phyloP scores from a whole-genome alignment of 2,888 invertebrate species.

The Hipparchia semele region DNA sequence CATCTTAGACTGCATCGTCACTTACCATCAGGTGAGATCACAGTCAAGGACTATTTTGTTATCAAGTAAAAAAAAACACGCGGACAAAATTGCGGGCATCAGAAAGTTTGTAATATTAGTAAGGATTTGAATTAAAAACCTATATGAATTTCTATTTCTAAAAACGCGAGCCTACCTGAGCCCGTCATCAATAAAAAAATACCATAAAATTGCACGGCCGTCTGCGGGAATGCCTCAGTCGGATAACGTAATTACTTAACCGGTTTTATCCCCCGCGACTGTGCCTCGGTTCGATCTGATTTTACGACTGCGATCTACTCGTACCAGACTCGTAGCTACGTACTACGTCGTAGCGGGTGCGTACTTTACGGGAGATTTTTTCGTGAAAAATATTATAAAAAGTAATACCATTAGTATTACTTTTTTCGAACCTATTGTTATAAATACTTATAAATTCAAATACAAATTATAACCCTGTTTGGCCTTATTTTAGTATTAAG shows the following conservation, averaged over 20 bases:
- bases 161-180: neutral
- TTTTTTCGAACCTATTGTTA: no score
- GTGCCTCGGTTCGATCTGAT: constrained; percentile 13
- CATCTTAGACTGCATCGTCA: no score
- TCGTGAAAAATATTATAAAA: neutral
- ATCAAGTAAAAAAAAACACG: no score
- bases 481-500: no score
- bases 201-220: constrained; percentile 3
- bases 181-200: constrained; percentile 7
- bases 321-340: no score
- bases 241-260: constrained; percentile 31
- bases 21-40: no score
- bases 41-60: no score
- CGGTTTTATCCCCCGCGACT: constrained; percentile 23
- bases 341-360: neutral
- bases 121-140: no score
- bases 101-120: neutral
- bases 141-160: neutral
- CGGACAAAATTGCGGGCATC: no score
- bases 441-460: no score
- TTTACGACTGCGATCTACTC: constrained; percentile 4
- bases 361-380: neutral
- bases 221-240: neutral
- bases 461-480: no score
- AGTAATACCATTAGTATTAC: no score